Percentiles rank a stretch among this genome's conserved stretches.
phyloP scores from a whole-genome alignment of 2,113 vertebrate species.

The Tupaia chinensis region DNA sequence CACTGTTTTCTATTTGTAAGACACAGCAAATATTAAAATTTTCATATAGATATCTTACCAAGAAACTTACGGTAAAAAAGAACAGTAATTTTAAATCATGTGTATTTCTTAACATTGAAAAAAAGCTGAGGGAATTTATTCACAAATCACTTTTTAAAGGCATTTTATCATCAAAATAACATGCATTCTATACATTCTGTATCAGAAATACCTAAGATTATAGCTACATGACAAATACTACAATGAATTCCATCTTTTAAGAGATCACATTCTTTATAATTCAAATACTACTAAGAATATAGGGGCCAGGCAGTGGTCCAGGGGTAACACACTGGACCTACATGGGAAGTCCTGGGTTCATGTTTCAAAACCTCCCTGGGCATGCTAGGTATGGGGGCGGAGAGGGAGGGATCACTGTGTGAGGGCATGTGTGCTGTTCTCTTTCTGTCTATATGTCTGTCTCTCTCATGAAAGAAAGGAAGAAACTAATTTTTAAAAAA shows the following conservation, averaged over 20 bases:
- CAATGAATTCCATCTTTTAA: neutral
- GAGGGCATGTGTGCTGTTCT: too few species aligned
- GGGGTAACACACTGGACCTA: too few species aligned
- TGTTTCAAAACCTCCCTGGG: too few species aligned
- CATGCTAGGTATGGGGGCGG: too few species aligned
- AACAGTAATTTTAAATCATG: neutral
- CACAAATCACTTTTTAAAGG: constrained; percentile 4
- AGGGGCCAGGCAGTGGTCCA: too few species aligned
- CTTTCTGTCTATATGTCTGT: too few species aligned
- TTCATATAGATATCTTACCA: neutral
- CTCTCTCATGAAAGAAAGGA: too few species aligned
- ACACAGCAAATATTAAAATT: neutral
- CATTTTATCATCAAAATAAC: neutral
- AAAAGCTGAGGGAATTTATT: neutral
- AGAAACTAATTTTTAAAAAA: too few species aligned
- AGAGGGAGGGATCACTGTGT: too few species aligned
- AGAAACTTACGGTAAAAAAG: neutral
- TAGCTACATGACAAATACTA: neutral
- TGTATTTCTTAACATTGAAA: constrained; percentile 21
- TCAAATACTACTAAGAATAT: neutral
- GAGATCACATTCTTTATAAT: neutral
- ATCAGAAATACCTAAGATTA: neutral
- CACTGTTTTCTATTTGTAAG: neutral
- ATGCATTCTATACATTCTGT: neutral
- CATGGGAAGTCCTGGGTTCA: too few species aligned